Evolutionary conservation across 1,140 invertebrate species (phyloP), one percentile per base, ranked within the genome.

Genomic region (Calliopsis andreniformis): DNA sequence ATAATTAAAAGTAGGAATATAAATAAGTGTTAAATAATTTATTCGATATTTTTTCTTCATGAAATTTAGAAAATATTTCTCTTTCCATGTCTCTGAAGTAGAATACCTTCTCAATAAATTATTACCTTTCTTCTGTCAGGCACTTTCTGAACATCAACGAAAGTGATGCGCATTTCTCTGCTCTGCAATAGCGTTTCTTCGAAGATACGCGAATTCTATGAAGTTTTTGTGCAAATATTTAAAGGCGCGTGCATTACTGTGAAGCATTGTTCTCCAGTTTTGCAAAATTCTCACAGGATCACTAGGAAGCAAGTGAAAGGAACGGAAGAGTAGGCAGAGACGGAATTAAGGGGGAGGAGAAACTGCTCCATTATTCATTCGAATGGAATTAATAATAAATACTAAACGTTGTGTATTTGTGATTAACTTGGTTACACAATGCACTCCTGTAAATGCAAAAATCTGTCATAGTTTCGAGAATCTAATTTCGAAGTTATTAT

Each of bases 341-440:
- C 25, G 28, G 43, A 25, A 28, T 28, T 42, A 5, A 39, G 32
- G 32, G 30, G 58, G 53, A 43, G 53, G 72, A 68, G 63, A 76
- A 76, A 64, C 70, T n/a, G 55, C 53, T 76, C 32, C n/a, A 32
- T 75, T 79, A 71, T 80, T 75, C 47, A 16, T 69, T 51, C 42
- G 43, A 39, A 49, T 51, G 67, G 69, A 25, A 28, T 55, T 71
- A 75, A 70, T 73, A 75, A 81, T 61, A 70, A n/a, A 78, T 53
- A 16, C 42, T 59, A 75, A 64, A 59, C 51, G 45, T 14, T 30
- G n/a, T 25, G 49, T n/a, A 18, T 66, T 64, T 35, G 25, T 49
- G 49, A 66, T 53, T 39, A 49, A 66, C 61, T 73, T 64, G 45
- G 49, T 73, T 73, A 61, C 70, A 73, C 70, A 73, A 70, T 30